Conservation (phyloP, 35 echinoderm and acorn worm genomes). For the Patiria miniata region DNA sequence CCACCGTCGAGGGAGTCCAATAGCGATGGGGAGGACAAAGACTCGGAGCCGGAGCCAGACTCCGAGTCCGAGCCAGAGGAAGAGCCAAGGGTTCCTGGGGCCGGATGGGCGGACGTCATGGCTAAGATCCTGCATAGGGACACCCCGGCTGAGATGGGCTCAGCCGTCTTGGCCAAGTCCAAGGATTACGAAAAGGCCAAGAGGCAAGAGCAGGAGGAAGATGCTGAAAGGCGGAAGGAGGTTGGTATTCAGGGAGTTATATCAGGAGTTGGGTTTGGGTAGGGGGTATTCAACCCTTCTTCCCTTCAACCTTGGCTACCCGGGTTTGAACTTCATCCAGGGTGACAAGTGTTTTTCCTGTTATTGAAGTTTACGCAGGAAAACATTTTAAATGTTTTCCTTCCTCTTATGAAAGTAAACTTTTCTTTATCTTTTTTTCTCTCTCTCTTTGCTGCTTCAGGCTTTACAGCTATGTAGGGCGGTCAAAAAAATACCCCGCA, state of each 20-base stretch:
- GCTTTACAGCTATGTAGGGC: too few relatives aligned
- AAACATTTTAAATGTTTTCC: too few relatives aligned
- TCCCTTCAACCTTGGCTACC: background rate
- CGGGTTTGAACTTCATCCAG: background rate
- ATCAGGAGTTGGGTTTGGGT: background rate
- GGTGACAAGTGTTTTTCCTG: background rate
- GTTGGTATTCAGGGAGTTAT: slow-evolving; percentile 5
- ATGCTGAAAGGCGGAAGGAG: slow-evolving; percentile 50
- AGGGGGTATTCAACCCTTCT: background rate
- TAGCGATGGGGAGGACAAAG: background rate
- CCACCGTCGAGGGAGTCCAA: too few relatives aligned
- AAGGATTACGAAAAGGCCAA: slow-evolving; percentile 61
- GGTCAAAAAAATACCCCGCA: too few relatives aligned
- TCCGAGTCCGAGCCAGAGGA: slow-evolving; percentile 34
- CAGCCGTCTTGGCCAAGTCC: slow-evolving; percentile 52
- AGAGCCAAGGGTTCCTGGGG: slow-evolving; percentile 14
- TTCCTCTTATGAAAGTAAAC: too few relatives aligned
- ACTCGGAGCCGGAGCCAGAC: background rate
- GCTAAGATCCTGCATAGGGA: slow-evolving; percentile 58
- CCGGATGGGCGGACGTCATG: slow-evolving; percentile 77
- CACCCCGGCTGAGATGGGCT: slow-evolving; percentile 10
- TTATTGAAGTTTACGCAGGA: too few relatives aligned
- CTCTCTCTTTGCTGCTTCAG: too few relatives aligned
- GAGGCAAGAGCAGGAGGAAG: slow-evolving; percentile 36
- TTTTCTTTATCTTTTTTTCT: too few relatives aligned